These are phyloP conservation scores for Cygnus olor DNA, from an alignment of 2,797 vertebrate species.

Conservation along the genomic window DNA sequence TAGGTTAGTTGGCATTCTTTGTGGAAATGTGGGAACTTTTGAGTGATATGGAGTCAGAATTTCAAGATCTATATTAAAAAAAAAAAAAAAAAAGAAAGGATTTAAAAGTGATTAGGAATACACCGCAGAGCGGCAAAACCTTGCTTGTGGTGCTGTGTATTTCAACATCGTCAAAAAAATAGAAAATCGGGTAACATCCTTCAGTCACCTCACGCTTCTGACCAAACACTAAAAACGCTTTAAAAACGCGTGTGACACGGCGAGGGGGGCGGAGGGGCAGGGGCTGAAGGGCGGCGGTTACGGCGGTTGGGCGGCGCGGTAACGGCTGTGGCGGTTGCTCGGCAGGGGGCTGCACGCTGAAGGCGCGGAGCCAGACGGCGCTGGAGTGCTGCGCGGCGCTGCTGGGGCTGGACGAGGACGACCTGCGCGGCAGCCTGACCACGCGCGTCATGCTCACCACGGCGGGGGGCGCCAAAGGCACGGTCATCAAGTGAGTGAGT, in stretches of 20 bases:
- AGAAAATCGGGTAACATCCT: neutral
- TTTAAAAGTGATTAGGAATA: neutral
- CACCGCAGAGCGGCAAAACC: neutral
- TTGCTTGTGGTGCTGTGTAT: neutral
- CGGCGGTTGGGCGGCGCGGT: neutral
- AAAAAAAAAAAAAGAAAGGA: neutral
- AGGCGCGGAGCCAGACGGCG: conserved; percentile 84
- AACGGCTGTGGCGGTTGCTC: neutral
- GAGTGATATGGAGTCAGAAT: neutral
- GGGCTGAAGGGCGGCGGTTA: neutral
- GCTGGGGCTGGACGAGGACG: conserved; percentile 91
- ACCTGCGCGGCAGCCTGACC: conserved; percentile 92
- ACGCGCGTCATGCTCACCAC: conserved; percentile 94
- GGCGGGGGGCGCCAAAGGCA: conserved; percentile 96
- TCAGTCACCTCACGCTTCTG: neutral
- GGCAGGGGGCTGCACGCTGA: conserved; percentile 91
- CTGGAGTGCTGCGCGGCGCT: conserved; percentile 89
- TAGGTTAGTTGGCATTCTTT: neutral
- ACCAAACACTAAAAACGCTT: neutral
- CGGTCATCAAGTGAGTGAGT: conserved; percentile 88
- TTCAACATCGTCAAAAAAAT: neutral
- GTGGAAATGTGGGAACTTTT: neutral
- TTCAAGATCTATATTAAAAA: neutral
- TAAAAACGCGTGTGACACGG: too few relatives aligned
- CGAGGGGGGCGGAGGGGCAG: too few relatives aligned